phyloP scores from a whole-genome alignment of 2,888 invertebrate species.

The Stenoptilia bipunctidactyla region DNA sequence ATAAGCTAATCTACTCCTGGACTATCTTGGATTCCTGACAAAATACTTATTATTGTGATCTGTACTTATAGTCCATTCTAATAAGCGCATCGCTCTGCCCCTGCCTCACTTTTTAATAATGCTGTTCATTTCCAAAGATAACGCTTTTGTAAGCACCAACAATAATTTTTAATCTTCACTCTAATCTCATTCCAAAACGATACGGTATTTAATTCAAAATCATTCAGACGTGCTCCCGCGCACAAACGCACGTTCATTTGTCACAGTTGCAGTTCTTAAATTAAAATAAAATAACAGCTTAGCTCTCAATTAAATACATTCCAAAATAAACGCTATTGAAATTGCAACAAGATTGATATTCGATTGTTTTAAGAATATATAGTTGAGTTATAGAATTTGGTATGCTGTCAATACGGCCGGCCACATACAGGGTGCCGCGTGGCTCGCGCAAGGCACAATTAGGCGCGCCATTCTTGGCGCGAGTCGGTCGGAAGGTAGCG shows the following conservation, averaged over 20 bases:
- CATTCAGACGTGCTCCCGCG: conserved; percentile 36
- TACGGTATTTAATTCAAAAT: conserved; percentile 28
- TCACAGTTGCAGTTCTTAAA: conserved; percentile 42
- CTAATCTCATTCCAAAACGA: conserved; percentile 28
- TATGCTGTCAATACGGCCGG: conserved; percentile 10
- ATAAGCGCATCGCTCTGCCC: not conserved
- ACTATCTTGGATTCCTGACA: no score
- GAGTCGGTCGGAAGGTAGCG: conserved; percentile 22
- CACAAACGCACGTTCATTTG: conserved; percentile 52
- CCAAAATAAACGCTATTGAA: not conserved
- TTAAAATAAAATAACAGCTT: not conserved
- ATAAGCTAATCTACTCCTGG: no score
- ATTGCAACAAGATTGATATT: conserved; percentile 2
- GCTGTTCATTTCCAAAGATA: not conserved
- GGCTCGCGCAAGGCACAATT: conserved; percentile 48
- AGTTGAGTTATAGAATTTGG: not conserved
- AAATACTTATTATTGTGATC: no score
- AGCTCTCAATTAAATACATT: not conserved
- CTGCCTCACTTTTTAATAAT: not conserved
- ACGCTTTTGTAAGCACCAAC: conserved; percentile 1
- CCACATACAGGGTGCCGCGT: conserved; percentile 41
- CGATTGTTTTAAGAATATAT: not conserved
- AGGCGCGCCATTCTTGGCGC: conserved; percentile 47
- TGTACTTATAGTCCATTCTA: no score
- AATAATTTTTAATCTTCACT: conserved; percentile 3